Evolutionary conservation across 2,113 vertebrate species (phyloP).

Genomic region (Vanacampus margaritifer): DNA sequence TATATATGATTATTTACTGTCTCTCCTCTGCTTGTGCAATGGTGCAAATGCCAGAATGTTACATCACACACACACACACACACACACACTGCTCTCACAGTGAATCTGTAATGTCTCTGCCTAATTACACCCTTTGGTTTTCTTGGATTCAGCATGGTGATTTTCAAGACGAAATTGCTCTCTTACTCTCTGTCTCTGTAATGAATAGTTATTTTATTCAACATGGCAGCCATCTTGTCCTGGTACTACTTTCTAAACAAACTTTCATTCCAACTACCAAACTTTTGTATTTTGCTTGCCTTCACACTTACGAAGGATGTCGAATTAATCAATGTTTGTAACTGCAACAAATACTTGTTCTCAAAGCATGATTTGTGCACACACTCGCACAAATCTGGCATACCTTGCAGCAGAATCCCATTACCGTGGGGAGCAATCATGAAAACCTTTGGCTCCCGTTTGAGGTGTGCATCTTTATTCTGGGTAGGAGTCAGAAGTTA

Average conservation of each 20-base stretch:
- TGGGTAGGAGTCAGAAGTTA: not conserved
- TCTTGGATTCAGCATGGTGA: conserved; percentile 42
- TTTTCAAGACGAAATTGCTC: conserved; percentile 50
- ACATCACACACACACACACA: not conserved
- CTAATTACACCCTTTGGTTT: conserved; percentile 60
- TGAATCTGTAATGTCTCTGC: conserved; percentile 40
- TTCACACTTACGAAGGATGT: not conserved
- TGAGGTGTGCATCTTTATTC: not conserved
- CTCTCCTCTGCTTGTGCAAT: not conserved
- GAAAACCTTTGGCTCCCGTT: conserved; percentile 6
- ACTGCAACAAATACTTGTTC: conserved; percentile 1
- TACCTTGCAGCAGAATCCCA: conserved; percentile 16
- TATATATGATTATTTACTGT: conserved; percentile 11
- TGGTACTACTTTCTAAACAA: conserved; percentile 23
- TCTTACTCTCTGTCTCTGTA: conserved; percentile 29
- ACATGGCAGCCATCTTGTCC: conserved; percentile 53
- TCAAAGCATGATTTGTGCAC: not conserved
- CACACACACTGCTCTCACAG: conserved; percentile 24
- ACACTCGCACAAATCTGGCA: not conserved
- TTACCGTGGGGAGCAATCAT: conserved; percentile 42
- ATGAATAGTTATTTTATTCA: conserved; percentile 56
- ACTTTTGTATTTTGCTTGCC: not conserved
- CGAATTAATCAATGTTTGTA: not conserved
- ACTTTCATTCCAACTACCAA: conserved; percentile 23
- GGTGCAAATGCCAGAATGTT: not conserved